A percentile compares a stretch with the other conserved stretches of the same genome.
Evolutionary conservation across 2,888 invertebrate species (phyloP).

Genomic region (Melitaea athalia): DNA sequence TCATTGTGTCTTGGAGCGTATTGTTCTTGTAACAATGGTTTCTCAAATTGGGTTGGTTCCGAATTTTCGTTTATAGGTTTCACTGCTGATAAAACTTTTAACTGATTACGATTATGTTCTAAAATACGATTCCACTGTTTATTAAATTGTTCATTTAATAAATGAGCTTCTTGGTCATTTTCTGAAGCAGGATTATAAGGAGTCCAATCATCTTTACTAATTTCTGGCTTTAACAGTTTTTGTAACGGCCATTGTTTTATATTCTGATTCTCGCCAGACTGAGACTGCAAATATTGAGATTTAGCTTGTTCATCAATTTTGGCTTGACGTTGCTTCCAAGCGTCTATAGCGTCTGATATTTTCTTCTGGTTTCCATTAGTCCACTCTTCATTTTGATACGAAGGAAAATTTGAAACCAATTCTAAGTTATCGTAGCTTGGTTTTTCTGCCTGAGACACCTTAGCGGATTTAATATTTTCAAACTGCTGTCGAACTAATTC

Average conservation of each 20-base stretch:
- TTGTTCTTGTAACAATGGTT: constrained; percentile 47
- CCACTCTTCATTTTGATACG: background rate
- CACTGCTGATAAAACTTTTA: constrained; percentile 32
- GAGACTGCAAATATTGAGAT: constrained; percentile 19
- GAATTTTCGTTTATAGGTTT: constrained; percentile 22
- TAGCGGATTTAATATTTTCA: constrained; percentile 24
- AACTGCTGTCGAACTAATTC: constrained; percentile 21
- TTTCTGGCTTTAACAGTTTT: constrained; percentile 29
- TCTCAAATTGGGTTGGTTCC: constrained; percentile 19
- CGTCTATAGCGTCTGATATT: background rate
- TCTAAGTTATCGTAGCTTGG: background rate
- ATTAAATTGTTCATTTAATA: constrained; percentile 34
- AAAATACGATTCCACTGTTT: constrained; percentile 40
- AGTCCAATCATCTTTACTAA: constrained; percentile 35
- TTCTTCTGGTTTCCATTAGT: constrained; percentile 7
- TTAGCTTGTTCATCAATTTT: constrained; percentile 9
- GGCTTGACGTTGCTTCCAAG: constrained; percentile 14
- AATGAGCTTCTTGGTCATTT: constrained; percentile 31
- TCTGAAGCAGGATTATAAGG: constrained; percentile 40
- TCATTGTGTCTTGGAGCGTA: constrained; percentile 57
- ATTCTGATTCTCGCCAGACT: constrained; percentile 22
- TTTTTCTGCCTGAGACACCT: constrained; percentile 12
- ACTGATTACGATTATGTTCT: constrained; percentile 39
- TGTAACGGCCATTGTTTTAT: constrained; percentile 23
- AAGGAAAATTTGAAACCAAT: constrained; percentile 10